Conservation (phyloP, 2,113 vertebrate species). For the Callorhinus ursinus region DNA sequence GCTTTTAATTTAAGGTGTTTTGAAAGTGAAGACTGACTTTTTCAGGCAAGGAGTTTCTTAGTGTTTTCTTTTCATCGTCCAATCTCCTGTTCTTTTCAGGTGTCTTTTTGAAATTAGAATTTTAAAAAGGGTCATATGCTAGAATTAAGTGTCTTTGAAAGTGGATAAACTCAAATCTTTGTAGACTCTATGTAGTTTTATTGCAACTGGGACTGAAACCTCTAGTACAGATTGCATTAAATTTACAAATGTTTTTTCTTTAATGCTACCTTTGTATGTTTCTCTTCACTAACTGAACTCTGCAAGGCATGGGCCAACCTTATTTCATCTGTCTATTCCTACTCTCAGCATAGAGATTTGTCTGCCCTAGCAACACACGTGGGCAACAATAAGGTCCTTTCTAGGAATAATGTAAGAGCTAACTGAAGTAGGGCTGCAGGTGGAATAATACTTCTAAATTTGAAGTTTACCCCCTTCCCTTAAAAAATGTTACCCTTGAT, state of each 20-base stretch:
- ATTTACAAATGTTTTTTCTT: background rate
- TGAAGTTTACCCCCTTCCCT: background rate
- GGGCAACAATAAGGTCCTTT: background rate
- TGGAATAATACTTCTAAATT: background rate
- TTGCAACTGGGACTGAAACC: background rate
- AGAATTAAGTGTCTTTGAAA: background rate
- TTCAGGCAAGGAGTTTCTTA: background rate
- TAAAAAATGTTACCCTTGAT: background rate
- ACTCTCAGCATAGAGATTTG: background rate
- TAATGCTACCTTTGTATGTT: background rate
- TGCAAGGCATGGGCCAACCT: background rate
- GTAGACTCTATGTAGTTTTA: background rate
- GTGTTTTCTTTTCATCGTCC: background rate
- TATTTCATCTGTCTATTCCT: background rate
- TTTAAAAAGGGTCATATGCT: background rate
- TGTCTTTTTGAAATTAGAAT: constrained; percentile 10
- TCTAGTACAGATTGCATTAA: background rate
- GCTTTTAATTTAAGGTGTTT: background rate
- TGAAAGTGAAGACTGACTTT: background rate
- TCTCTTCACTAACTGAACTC: background rate
- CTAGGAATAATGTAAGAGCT: background rate
- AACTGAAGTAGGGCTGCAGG: background rate
- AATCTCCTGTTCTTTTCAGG: background rate
- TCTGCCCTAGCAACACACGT: background rate
- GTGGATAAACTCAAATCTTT: background rate